Conservation (phyloP, 2,797 vertebrate genomes). For the Rhabdophis nuchalis region DNA sequence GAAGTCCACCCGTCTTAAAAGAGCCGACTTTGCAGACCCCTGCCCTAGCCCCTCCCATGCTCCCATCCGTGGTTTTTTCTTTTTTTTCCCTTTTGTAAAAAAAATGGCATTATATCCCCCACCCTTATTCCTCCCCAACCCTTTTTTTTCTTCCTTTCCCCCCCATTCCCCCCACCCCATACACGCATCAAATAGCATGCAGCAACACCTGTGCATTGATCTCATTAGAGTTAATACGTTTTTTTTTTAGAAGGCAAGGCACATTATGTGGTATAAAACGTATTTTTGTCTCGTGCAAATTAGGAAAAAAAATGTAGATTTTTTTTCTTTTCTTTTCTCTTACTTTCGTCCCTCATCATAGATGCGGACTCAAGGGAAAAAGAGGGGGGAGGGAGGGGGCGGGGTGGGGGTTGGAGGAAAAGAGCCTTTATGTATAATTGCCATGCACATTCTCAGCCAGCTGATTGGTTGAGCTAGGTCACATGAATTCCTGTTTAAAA, state of each 20-base stretch:
- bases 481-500: constrained; percentile 70
- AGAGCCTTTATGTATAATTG: constrained; percentile 57
- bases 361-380: constrained; percentile 20
- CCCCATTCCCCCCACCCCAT: constrained; percentile 73
- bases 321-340: constrained; percentile 49
- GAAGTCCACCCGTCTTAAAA: too few species aligned
- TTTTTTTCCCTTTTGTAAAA: neutral
- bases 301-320: constrained; percentile 66
- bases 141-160: constrained; percentile 43
- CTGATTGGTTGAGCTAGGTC: constrained; percentile 71
- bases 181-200: constrained; percentile 86
- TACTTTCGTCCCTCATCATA: neutral
- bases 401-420: neutral
- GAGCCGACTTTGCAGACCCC: too few species aligned
- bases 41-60: neutral
- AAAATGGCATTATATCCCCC: neutral
- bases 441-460: constrained; percentile 79
- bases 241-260: constrained; percentile 93
- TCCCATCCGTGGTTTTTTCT: neutral
- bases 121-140: neutral
- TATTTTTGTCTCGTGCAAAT: constrained; percentile 84
- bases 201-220: constrained; percentile 75
- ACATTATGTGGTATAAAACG: constrained; percentile 93
- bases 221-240: constrained; percentile 80
- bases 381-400: neutral